Conservation (phyloP, 2,888 invertebrate genomes). For the Stegana nigrithorax region DNA sequence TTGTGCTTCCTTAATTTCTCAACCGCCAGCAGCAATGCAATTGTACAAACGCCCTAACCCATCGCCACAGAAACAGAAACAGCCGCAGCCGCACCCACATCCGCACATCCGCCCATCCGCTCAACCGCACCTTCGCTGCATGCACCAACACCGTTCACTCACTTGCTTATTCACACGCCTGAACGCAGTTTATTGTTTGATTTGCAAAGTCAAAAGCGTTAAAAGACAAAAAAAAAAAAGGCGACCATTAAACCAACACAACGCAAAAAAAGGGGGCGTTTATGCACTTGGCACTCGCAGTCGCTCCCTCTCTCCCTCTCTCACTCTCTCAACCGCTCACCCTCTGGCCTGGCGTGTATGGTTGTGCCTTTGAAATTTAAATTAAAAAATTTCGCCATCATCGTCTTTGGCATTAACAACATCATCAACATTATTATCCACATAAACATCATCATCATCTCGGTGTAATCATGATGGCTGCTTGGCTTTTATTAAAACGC, state of each 20-base stretch:
- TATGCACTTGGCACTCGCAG: neutral
- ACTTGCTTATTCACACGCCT: neutral
- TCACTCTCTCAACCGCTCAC: neutral
- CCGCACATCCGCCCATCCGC: neutral
- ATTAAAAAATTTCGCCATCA: slow-evolving; percentile 11
- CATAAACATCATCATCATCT: neutral
- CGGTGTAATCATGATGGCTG: neutral
- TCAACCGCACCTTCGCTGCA: neutral
- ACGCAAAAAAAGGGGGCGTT: slow-evolving; percentile 3
- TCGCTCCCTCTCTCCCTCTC: neutral
- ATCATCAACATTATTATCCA: neutral
- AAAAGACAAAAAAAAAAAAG: no score
- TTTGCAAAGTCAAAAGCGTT: slow-evolving; percentile 1
- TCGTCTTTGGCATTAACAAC: neutral
- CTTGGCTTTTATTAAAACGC: neutral
- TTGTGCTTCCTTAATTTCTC: neutral
- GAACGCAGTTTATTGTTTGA: slow-evolving; percentile 17
- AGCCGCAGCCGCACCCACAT: no score
- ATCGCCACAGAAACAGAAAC: no score
- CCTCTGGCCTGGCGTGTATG: neutral
- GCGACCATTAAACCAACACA: no score
- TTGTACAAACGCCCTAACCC: neutral
- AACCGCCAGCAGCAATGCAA: neutral
- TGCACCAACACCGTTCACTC: neutral
- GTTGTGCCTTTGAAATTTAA: slow-evolving; percentile 15